A percentile compares a stretch with the other conserved stretches of the same genome.
These are phyloP conservation scores for Chinchilla lanigera DNA, from an alignment of 2,113 vertebrate genomes.

Conservation along the genomic window DNA sequence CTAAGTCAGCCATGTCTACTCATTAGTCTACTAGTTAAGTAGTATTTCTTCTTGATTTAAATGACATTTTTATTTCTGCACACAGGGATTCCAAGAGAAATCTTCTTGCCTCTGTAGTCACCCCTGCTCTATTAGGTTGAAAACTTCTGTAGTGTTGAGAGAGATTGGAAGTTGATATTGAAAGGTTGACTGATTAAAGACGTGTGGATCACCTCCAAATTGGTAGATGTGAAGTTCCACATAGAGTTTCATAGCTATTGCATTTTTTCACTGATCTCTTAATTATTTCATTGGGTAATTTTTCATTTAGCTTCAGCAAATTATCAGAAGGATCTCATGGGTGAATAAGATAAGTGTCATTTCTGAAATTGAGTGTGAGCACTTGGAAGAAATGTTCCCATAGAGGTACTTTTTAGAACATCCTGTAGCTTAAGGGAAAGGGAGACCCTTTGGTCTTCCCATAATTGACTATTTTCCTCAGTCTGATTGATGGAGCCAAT, in stretches of 20 bases:
- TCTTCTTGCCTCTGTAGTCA: neutral
- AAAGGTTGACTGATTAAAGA: neutral
- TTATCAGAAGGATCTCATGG: slow-evolving; percentile 1
- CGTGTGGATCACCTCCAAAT: neutral
- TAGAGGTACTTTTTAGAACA: neutral
- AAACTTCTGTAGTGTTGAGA: neutral
- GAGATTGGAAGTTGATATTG: neutral
- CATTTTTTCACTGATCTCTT: neutral
- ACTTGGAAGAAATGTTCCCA: neutral
- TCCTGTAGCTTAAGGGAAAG: neutral
- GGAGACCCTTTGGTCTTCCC: neutral
- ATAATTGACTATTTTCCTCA: slow-evolving; percentile 7
- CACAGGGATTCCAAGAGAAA: neutral
- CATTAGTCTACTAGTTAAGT: neutral
- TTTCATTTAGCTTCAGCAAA: slow-evolving; percentile 33
- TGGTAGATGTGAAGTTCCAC: neutral
- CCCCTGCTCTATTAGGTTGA: neutral
- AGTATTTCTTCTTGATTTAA: slow-evolving; percentile 36
- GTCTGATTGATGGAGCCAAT: neutral
- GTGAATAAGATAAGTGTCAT: neutral
- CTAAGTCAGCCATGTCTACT: neutral
- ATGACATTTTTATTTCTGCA: slow-evolving; percentile 19
- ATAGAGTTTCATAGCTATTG: neutral
- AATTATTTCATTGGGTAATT: neutral
- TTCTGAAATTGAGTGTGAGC: slow-evolving; percentile 55